Conservation (phyloP, 2,888 invertebrate species). For the Parasteatoda lunata region DNA sequence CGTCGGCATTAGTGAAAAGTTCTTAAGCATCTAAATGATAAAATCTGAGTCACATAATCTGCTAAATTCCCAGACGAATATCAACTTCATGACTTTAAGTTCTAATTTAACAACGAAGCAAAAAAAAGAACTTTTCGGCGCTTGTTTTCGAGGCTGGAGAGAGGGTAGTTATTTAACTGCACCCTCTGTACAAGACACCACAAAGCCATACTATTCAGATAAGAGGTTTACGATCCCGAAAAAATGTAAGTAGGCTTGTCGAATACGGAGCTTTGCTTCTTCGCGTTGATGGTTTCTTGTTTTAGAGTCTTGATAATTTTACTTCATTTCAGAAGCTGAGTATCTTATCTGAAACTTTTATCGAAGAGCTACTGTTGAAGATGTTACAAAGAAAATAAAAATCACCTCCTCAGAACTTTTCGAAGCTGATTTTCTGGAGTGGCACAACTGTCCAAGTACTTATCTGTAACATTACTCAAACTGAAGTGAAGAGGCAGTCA, state of each 20-base stretch:
- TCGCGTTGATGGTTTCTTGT: not conserved
- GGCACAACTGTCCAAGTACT: conserved; percentile 30
- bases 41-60: too few species aligned
- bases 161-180: conserved; percentile 22
- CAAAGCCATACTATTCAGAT: conserved; percentile 22
- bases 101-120: not conserved
- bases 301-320: conserved; percentile 26
- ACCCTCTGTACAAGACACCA: conserved; percentile 36
- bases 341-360: conserved; percentile 43
- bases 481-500: not conserved
- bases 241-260: not conserved
- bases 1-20: too few species aligned
- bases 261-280: not conserved
- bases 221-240: conserved; percentile 29
- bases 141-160: not conserved
- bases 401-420: not conserved
- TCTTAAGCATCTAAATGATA: too few species aligned
- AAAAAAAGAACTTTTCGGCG: conserved; percentile 21
- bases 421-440: conserved; percentile 4
- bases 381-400: conserved; percentile 21
- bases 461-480: conserved; percentile 51
- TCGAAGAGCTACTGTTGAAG: conserved; percentile 35
- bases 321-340: conserved; percentile 7
- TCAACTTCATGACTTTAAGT: not conserved
- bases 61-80: not conserved